Base-by-base conservation (phyloP, 1,140 invertebrate genomes). In the Alviniconcha marisindica region DNA sequence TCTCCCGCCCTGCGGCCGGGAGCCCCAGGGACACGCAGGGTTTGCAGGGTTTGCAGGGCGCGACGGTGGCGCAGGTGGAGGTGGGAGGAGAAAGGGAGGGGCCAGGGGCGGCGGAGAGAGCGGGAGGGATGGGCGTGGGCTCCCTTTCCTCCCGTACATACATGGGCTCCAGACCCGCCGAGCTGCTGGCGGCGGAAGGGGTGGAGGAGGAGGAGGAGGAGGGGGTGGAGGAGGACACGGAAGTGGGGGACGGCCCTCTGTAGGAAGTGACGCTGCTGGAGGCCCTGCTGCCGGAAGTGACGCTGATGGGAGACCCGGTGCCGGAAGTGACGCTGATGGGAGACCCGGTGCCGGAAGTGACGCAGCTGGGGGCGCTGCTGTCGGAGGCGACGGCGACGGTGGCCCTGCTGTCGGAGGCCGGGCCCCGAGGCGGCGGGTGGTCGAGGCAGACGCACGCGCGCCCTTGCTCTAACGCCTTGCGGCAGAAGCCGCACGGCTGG, bases 101-200 rank as follows among this genome's bases (percentile, higher is more conserved):
- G 31, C 21, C 18, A 7, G 36, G 4, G 69, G 15, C 69, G 15
- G 33, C n/a, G 5, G 69, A 2, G 15, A 38, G 54, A 12, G 54
- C 78, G 1, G 78, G 78, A 14, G 78, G 78, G 36, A 80, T 69
- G 36, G 78, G 78, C 3, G 78, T 80, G 1, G 56, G 78, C 24
- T 80, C 78, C 24, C 78, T 38, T 24, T 80, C 78, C 78, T 66
- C 56, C 36, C 78, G 51, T 7, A 18, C 51, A 10, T 24, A 74
- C 42, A 0, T 2, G 40, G 71, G 71, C 71, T 21, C 71, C 15
- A 63, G 60, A 24, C 7, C 7, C 24, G 7, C 60, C n/a, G 33
- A 14, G 33, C 10, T 36, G 33, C 12, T 31, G 63, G 15, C 69
- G 0, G 69, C 33, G 4, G 33, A 5, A 38, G 69, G 28, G 38